Percentiles rank a stretch among this genome's conserved stretches.
These are phyloP conservation scores for Diachasmimorpha longicaudata DNA, from an alignment of 1,140 invertebrate genomes.

Conservation along the genomic window DNA sequence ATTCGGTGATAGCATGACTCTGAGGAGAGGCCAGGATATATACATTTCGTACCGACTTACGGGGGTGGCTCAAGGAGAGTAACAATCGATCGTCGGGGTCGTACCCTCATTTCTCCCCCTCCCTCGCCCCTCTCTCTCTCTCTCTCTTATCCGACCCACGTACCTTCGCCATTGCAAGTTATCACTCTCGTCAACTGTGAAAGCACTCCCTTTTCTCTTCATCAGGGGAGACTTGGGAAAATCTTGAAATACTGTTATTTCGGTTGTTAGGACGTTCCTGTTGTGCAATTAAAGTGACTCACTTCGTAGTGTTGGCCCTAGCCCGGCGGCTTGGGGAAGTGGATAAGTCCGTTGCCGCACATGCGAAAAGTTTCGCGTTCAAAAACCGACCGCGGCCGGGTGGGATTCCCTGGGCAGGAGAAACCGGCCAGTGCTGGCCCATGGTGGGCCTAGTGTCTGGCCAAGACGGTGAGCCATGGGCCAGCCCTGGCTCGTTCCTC, in stretches of 20 bases:
- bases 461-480: no score
- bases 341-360: no score
- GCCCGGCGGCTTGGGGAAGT: no score
- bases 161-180: constrained; percentile 23
- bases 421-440: no score
- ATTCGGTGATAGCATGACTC: constrained; percentile 3
- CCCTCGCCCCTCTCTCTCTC: not conserved
- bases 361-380: no score
- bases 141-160: not conserved
- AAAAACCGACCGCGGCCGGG: no score
- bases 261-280: no score
- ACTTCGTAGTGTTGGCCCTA: no score
- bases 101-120: not conserved
- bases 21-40: constrained; percentile 12
- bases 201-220: not conserved
- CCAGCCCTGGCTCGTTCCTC: no score
- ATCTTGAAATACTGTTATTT: not conserved
- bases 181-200: constrained; percentile 21
- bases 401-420: no score
- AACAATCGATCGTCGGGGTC: constrained; percentile 25
- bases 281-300: no score
- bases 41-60: constrained; percentile 8
- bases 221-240: not conserved
- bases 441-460: no score
- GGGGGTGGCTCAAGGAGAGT: constrained; percentile 17